Evolutionary conservation across 2,888 invertebrate genomes (phyloP), one percentile per base, ranked within the genome.

Genomic region (Volucella bombylans): DNA sequence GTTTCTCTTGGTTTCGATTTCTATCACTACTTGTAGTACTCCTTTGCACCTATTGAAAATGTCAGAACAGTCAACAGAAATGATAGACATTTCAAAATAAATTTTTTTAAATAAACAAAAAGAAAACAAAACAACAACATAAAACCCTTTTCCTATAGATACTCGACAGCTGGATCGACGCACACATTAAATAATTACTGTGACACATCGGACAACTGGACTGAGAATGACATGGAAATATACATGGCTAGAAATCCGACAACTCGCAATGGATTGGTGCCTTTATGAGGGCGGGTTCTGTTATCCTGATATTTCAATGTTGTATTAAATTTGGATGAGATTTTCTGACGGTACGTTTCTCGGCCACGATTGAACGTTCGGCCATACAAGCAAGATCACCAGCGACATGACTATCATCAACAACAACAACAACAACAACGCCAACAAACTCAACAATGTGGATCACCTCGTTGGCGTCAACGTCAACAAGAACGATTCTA

Each of bases 201-300:
- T 91, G 97, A 97, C 90, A 97, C 97, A 90, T 96, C 96, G 65
- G 96, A 97, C 91, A 96, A 96, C 91, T 98, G 97, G 97, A 97
- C 97, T 88, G 97, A 97, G 92, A 97, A 97, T 91, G 97, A 97
- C 90, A 97, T 97, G 96, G 97, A 97, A 89, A 97, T 97, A 89
- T 97, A 98, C 92, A 97, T 97, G 95, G 96, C 97, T 80, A 94
- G 97, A 89, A 97, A 97, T 93, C 96, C 97, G 85, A 97, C 96
- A 62, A 95, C 96, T 76, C 94, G 96, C 89, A 95, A 96, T 90
- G 96, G 96, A 87, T 93, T 97, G 89, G 96, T 96, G 90, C 97
- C 96, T 87, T 95, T 96, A 93, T 96, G 94, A 92, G 91, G 91
- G 90, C 91, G 89, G 88, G 90, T 91, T 89, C 89, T 90, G 88